These are phyloP conservation scores for Zootoca vivipara DNA, from an alignment of 2,113 vertebrate species.

Conservation along the genomic window DNA sequence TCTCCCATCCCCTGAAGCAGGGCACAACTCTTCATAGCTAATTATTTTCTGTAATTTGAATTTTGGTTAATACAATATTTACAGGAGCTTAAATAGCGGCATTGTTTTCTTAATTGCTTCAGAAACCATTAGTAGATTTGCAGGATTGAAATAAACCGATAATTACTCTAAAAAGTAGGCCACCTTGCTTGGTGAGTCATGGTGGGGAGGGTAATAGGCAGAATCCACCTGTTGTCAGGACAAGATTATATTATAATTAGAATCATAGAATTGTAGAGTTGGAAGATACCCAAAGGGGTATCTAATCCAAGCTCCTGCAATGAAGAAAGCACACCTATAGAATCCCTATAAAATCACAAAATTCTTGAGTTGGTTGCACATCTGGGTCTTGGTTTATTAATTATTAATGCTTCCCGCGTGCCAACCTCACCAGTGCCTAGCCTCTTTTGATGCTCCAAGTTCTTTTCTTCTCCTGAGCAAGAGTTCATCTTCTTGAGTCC, in stretches of 20 bases:
- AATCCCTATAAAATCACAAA: too few relatives aligned
- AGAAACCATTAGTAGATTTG: slow-evolving; percentile 40
- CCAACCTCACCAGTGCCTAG: too few relatives aligned
- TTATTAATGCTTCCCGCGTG: too few relatives aligned
- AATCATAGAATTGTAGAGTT: too few relatives aligned
- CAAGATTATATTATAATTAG: not conserved
- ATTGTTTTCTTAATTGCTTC: slow-evolving; percentile 31
- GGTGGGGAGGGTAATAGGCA: not conserved
- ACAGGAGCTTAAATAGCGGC: slow-evolving; percentile 43
- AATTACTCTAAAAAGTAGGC: slow-evolving; percentile 26
- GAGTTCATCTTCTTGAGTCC: not conserved
- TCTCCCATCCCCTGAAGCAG: slow-evolving; percentile 5
- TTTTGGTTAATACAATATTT: slow-evolving; percentile 60
- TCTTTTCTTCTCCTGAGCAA: not conserved
- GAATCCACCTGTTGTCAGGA: not conserved
- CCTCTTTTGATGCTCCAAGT: not conserved
- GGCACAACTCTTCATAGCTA: slow-evolving; percentile 51
- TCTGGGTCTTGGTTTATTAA: not conserved
- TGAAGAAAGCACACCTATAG: too few relatives aligned
- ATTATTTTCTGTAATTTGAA: slow-evolving; percentile 67
- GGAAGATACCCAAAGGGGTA: too few relatives aligned
- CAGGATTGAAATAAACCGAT: slow-evolving; percentile 48
- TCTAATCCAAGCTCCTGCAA: too few relatives aligned
- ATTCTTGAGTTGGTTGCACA: not conserved
- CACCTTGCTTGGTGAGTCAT: slow-evolving; percentile 40